Evolutionary conservation across 2,113 vertebrate species (phyloP).

Genomic region (Collichthys lucidus): DNA sequence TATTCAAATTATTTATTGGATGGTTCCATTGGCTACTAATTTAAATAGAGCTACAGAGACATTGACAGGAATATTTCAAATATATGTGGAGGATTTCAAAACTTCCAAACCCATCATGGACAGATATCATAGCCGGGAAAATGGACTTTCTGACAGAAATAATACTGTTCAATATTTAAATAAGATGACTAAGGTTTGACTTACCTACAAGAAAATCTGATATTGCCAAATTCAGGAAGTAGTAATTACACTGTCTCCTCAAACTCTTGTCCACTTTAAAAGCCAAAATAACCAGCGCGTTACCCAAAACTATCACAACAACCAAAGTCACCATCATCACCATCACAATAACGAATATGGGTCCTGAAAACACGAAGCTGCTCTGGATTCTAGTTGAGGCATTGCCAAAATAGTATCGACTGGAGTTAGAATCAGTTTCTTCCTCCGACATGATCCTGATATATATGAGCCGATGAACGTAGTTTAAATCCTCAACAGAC

Average conservation of each 20-base stretch:
- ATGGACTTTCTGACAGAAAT: neutral
- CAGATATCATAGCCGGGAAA: neutral
- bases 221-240: slow-evolving; percentile 91
- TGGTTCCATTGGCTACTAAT: neutral
- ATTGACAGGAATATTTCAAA: neutral
- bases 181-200: slow-evolving; percentile 53
- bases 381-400: slow-evolving; percentile 64
- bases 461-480: neutral
- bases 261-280: slow-evolving; percentile 91
- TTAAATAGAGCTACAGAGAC: neutral
- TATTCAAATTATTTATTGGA: no score
- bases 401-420: slow-evolving; percentile 60
- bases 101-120: neutral
- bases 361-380: slow-evolving; percentile 68
- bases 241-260: slow-evolving; percentile 90
- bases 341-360: slow-evolving; percentile 78
- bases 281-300: slow-evolving; percentile 89
- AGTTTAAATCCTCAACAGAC: slow-evolving; percentile 48
- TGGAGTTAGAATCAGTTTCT: slow-evolving; percentile 67
- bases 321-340: slow-evolving; percentile 87
- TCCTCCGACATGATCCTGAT: slow-evolving; percentile 70
- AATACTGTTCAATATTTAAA: no score
- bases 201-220: slow-evolving; percentile 94
- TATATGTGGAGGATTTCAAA: neutral
- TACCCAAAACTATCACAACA: slow-evolving; percentile 87